These are phyloP conservation scores for Cranoglanis bouderius DNA, from an alignment of 2,113 vertebrate species.

Conservation along the genomic window DNA sequence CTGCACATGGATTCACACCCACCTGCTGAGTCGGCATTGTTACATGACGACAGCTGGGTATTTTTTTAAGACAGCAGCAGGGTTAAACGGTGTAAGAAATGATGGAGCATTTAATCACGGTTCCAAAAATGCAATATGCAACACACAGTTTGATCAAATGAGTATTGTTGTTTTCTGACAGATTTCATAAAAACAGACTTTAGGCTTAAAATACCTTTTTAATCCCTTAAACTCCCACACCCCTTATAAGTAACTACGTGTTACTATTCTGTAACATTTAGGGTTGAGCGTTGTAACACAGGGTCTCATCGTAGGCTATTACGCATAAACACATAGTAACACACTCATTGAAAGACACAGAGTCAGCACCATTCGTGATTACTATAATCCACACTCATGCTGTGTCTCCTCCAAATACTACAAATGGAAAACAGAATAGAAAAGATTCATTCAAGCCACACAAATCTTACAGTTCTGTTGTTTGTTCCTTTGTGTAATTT, in stretches of 20 bases:
- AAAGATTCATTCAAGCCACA: background rate
- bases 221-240: background rate
- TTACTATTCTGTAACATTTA: background rate
- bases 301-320: background rate
- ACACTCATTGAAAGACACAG: background rate
- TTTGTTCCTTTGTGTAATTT: background rate
- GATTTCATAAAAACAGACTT: background rate
- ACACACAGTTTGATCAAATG: background rate
- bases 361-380: background rate
- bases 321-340: background rate
- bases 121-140: background rate
- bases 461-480: background rate
- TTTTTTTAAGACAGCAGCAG: background rate
- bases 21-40: background rate
- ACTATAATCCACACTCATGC: background rate
- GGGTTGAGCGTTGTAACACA: background rate
- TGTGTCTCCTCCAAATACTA: background rate
- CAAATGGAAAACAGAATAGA: background rate
- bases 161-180: background rate
- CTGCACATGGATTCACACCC: background rate
- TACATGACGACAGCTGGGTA: background rate
- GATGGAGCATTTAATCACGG: background rate
- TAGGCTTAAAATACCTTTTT: background rate
- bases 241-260: background rate
- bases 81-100: background rate